Evolutionary conservation across 1,140 invertebrate species (phyloP), one percentile per base, ranked within the genome.

Genomic region (Eumeta japonica): DNA sequence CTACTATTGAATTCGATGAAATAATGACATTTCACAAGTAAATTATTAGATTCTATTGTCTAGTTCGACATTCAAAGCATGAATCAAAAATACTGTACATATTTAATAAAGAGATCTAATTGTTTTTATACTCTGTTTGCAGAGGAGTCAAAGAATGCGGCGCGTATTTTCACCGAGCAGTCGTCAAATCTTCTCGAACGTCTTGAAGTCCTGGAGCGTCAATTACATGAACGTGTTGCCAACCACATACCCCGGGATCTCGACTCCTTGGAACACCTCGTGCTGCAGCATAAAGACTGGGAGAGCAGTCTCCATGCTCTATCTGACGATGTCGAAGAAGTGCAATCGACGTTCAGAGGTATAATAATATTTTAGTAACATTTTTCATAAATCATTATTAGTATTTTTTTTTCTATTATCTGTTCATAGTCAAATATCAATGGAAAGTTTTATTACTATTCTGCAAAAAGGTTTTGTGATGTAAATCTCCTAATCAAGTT

Each of bases 271-370:
- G 89, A 96, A 57, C 87, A 90, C 58, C 73, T 92, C 29, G 87
- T 95, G 12, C 76, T 92, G 35, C 89, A 93, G 52, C 93, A 97
- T 59, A 90, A 91, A 56, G 90, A 92, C 52, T 93, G 87, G 71
- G 89, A 92, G 62, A 84, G 80, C 30, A 80, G 82, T 24, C 61
- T 92, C 1, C 79, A 84, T 45, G 74, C 79, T 13, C 74, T 93
- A 10, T 88, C 89, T 28, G 79, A 82, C 0, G 87, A 94, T 50
- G 81, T 98, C 1, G 88, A 93, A 50, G 80, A 85, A 45, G 79
- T 90, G 2, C 90, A 93, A 67, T 80, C 84, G 40, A 90, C 88
- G 2, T 93, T 91, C 78, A 83, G 86, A 46, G 82, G 78, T 75
- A 47, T n/a, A n/a, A n/a, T n/a, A n/a, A n/a, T n/a, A n/a, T n/a